Percentiles rank a stretch among this genome's conserved stretches.
These are phyloP conservation scores for Hexactinellida sp. DNA, from an alignment of 37 sponge, comb jelly and placozoan genomes.

Conservation along the genomic window DNA sequence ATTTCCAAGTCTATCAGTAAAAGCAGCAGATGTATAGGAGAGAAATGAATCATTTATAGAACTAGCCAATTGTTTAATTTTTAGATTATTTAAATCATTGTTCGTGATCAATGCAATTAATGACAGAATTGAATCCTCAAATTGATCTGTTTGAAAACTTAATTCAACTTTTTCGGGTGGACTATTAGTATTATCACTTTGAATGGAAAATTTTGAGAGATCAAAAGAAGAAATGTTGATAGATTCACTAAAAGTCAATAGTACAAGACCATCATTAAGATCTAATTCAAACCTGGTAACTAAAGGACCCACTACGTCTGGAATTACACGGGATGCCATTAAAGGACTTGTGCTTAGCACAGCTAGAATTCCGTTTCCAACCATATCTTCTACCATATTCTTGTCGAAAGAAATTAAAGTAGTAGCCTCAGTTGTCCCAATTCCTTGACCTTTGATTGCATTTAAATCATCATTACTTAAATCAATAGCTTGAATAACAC, in stretches of 20 bases:
- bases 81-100: background rate
- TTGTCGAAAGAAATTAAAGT: conserved; percentile 40
- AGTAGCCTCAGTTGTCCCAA: conserved; percentile 31
- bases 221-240: conserved; percentile 38
- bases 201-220: conserved; percentile 1
- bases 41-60: background rate
- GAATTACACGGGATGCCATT: conserved; percentile 30
- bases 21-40: background rate
- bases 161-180: background rate
- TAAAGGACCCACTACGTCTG: conserved; percentile 46
- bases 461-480: conserved; percentile 39
- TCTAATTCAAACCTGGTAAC: conserved; percentile 48
- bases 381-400: conserved; percentile 40
- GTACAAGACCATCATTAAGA: conserved; percentile 47
- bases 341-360: conserved; percentile 24
- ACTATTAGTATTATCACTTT: background rate
- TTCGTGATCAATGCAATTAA: background rate
- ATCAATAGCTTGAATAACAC: conserved; percentile 29
- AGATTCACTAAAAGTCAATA: conserved; percentile 63
- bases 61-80: background rate
- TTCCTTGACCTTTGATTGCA: conserved; percentile 41
- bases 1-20: conserved; percentile 5
- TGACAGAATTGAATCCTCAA: background rate
- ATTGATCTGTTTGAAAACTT: background rate
- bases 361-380: conserved; percentile 31